Percentiles rank a stretch among this genome's conserved stretches.
These are phyloP conservation scores for Protaetia brevitarsis DNA, from an alignment of 1,140 invertebrate genomes.

Conservation along the genomic window DNA sequence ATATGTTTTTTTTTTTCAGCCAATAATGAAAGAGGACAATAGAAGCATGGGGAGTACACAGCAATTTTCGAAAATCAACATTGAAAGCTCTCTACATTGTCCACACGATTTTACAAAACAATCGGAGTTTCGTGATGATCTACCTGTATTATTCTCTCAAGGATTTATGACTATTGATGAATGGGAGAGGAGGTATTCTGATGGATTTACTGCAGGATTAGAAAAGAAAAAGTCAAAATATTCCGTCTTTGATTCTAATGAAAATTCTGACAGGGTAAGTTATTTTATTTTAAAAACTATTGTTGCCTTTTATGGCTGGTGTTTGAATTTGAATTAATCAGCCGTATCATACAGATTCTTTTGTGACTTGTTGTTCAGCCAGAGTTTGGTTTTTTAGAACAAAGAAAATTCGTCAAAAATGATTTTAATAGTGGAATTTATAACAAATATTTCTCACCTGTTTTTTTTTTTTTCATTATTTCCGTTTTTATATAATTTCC, in stretches of 20 bases:
- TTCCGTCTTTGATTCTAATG: slow-evolving; percentile 50
- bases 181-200: background rate
- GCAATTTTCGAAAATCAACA: slow-evolving; percentile 51
- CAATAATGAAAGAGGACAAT: slow-evolving; percentile 53
- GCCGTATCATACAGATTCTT: too few species aligned
- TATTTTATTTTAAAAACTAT: too few species aligned
- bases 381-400: too few species aligned
- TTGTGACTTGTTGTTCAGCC: too few species aligned
- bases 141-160: slow-evolving; percentile 57
- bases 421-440: too few species aligned
- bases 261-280: slow-evolving; percentile 39
- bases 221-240: slow-evolving; percentile 33
- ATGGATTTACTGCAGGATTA: background rate
- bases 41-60: slow-evolving; percentile 50
- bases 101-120: slow-evolving; percentile 67
- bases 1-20: slow-evolving; percentile 41
- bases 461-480: too few species aligned
- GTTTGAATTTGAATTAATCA: too few species aligned
- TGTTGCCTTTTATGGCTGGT: too few species aligned
- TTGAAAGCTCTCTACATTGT: slow-evolving; percentile 57
- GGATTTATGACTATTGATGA: background rate
- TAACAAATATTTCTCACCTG: too few species aligned
- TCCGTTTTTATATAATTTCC: too few species aligned
- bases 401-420: too few species aligned
- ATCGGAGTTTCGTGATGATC: slow-evolving; percentile 58